Evolutionary conservation across 92 coral and sea anemone species (phyloP).

Genomic region (Palythoa grandiflora): DNA sequence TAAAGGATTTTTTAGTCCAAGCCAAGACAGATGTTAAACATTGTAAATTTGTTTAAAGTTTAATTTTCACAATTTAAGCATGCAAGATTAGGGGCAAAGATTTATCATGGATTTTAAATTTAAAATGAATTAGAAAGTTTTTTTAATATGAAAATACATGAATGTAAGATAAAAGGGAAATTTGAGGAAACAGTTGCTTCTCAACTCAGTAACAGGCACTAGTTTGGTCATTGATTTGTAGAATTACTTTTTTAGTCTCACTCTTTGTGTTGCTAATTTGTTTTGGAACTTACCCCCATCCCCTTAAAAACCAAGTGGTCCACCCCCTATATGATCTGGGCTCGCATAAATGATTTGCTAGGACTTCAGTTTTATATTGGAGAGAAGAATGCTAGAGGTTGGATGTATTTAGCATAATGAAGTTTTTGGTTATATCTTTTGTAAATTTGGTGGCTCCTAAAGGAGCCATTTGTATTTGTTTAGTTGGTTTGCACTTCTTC

Average conservation of each 20-base stretch:
- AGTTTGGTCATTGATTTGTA: neutral
- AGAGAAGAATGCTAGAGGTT: too few species aligned
- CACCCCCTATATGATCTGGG: too few species aligned
- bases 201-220: neutral
- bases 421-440: neutral
- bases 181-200: neutral
- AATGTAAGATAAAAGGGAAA: neutral
- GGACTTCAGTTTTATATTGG: too few species aligned
- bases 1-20: too few species aligned
- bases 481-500: neutral
- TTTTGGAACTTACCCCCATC: too few species aligned
- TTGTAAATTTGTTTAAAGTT: too few species aligned
- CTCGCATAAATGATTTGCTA: too few species aligned
- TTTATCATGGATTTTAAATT: neutral
- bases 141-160: neutral
- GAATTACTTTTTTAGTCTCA: neutral
- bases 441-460: neutral
- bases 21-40: too few species aligned
- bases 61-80: neutral
- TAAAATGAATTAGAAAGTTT: neutral
- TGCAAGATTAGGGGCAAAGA: neutral
- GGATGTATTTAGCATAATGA: neutral
- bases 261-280: too few species aligned
- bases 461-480: neutral
- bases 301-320: too few species aligned